Conservation (phyloP, 53 echinoderm and acorn worm species). For the Glandiceps talaboti region DNA sequence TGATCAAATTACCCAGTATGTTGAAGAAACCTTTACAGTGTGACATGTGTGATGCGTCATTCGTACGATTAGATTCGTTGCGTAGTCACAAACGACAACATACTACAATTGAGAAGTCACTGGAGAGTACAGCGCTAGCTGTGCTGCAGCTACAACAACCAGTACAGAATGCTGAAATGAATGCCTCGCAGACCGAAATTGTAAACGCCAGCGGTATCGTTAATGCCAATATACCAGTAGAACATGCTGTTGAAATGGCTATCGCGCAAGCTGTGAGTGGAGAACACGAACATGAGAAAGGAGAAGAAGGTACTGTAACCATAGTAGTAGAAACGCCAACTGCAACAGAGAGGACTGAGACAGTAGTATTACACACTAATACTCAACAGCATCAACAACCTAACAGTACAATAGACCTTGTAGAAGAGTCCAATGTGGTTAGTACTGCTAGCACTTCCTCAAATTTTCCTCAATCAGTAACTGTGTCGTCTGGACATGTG, state of each 20-base stretch:
- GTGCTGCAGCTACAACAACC: conserved; percentile 34
- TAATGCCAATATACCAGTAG: background rate
- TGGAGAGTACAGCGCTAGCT: conserved; percentile 37
- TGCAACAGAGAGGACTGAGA: background rate
- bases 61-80: conserved; percentile 54
- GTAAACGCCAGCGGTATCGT: background rate
- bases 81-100: conserved; percentile 60
- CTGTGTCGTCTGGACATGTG: conserved; percentile 2
- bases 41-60: conserved; percentile 37
- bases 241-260: background rate
- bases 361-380: background rate
- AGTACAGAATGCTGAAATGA: background rate
- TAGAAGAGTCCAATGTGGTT: background rate
- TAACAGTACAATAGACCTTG: background rate
- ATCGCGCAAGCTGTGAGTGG: background rate
- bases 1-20: background rate
- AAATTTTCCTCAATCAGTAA: background rate
- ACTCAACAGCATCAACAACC: conserved; percentile 10
- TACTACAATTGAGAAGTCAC: conserved; percentile 4
- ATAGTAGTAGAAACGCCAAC: conserved; percentile 7
- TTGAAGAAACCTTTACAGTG: conserved; percentile 44
- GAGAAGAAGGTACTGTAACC: background rate
- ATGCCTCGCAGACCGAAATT: background rate
- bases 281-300: background rate
- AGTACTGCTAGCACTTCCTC: background rate